Base-by-base conservation (phyloP, 2,113 vertebrate genomes). In the Gopherus evgoodei region DNA sequence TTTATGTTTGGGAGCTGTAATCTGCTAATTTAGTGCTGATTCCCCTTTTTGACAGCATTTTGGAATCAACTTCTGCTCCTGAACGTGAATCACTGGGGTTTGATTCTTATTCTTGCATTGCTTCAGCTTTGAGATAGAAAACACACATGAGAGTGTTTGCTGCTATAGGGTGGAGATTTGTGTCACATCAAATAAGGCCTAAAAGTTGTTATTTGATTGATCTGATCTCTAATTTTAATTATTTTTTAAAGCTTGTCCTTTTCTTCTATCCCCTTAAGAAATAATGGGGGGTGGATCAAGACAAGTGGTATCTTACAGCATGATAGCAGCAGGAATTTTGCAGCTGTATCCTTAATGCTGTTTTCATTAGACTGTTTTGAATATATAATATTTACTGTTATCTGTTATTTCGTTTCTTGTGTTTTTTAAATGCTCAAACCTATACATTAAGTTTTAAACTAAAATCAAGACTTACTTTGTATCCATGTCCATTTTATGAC, bases 291-390 rank as follows among this genome's bases (percentile, higher is more conserved):
- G 65, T 11, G 4, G 16, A 52, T 35, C 10, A 21, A n/a, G 50
- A 81, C 35, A 53, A 85, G 29, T 89, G 12, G 88, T 93, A 85
- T 85, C 44, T 84, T 93, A 25, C 27, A 69, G 17, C 81, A 69
- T 54, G 72, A 75, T 17, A n/a, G 3, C 84, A 91, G 75, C 25
- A n/a, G 14, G 79, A 0, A 0, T 29, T 93, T 31, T 76, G 42
- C 88, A 84, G 27, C 19, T 85, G 49, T 25, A 81, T 88, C 90
- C 82, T 75, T 94, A 83, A 38, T 0, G 0, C 11, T 86, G 78
- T 24, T 85, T 78, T 22, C 38, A 5, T 69, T 69, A 69, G 22
- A 76, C 21, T 7, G 17, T 91, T 87, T 81, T 47, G n/a, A 81
- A 78, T 81, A 47, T 19, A 90, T 76, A 42, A 47, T 13, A 49